Evolutionary conservation across 2,113 vertebrate genomes (phyloP).

Genomic region (Serilophus lunatus): DNA sequence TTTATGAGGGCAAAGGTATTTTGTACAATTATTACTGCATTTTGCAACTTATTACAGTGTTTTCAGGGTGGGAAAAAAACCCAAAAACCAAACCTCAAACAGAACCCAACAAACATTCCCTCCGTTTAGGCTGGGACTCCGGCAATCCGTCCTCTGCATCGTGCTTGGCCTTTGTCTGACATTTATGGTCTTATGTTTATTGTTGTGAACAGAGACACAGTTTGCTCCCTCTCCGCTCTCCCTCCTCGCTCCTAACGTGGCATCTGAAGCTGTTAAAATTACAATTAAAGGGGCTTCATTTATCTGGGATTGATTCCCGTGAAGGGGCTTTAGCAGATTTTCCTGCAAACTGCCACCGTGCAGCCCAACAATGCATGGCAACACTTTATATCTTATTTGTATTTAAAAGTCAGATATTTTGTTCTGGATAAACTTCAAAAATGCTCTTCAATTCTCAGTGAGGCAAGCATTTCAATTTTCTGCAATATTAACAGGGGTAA

Average conservation of each 20-base stretch:
- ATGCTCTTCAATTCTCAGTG: conserved; percentile 78
- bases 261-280: conserved; percentile 20
- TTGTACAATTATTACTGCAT: not conserved
- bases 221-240: not conserved
- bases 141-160: conserved; percentile 1
- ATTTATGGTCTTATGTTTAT: not conserved
- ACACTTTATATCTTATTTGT: conserved; percentile 29
- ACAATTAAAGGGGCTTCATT: not conserved
- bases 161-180: conserved; percentile 44
- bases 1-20: not conserved
- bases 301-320: conserved; percentile 9
- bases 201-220: not conserved
- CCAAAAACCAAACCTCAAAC: not conserved
- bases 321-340: conserved; percentile 26
- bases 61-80: not conserved
- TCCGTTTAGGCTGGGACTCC: not conserved
- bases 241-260: not conserved
- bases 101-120: not conserved
- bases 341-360: not conserved
- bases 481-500: conserved; percentile 79
- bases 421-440: conserved; percentile 74
- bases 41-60: not conserved
- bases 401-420: conserved; percentile 59
- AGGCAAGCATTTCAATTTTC: conserved; percentile 80
- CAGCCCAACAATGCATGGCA: not conserved